Percentiles rank a stretch among this genome's conserved stretches.
Conservation (phyloP, 2,888 invertebrate species). For the Lysandra coridon region DNA sequence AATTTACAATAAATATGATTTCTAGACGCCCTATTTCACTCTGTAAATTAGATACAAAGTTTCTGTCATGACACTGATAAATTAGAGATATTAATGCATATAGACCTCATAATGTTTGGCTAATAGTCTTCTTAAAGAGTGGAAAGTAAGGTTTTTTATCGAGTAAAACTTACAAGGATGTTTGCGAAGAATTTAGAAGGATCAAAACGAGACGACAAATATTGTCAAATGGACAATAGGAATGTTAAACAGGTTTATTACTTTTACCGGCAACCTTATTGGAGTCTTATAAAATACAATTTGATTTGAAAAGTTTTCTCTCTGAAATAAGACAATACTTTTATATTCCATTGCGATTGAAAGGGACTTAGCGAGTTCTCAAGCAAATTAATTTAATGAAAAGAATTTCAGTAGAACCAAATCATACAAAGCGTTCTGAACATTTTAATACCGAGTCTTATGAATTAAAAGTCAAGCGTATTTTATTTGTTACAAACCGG, state of each 20-base stretch:
- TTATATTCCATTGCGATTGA: not conserved
- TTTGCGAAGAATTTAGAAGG: no score
- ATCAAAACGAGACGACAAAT: no score
- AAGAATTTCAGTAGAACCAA: not conserved
- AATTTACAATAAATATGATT: no score
- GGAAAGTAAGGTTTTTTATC: not conserved
- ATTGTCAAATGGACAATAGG: not conserved
- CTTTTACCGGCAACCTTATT: not conserved
- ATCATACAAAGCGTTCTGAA: not conserved
- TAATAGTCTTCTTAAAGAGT: no score
- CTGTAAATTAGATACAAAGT: no score
- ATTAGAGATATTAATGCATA: no score
- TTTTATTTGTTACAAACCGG: not conserved
- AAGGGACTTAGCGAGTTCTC: not conserved
- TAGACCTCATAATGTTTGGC: no score
- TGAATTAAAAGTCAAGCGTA: not conserved
- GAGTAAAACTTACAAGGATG: no score
- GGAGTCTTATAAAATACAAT: not conserved
- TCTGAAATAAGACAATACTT: not conserved
- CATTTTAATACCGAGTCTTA: not conserved
- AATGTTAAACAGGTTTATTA: not conserved
- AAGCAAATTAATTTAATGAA: not conserved
- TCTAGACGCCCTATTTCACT: no score
- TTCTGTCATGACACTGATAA: no score
- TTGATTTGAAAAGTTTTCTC: not conserved